Evolutionary conservation across 2,888 invertebrate genomes (phyloP), one percentile per base, ranked within the genome.

Genomic region (Tiliacea aurago): DNA sequence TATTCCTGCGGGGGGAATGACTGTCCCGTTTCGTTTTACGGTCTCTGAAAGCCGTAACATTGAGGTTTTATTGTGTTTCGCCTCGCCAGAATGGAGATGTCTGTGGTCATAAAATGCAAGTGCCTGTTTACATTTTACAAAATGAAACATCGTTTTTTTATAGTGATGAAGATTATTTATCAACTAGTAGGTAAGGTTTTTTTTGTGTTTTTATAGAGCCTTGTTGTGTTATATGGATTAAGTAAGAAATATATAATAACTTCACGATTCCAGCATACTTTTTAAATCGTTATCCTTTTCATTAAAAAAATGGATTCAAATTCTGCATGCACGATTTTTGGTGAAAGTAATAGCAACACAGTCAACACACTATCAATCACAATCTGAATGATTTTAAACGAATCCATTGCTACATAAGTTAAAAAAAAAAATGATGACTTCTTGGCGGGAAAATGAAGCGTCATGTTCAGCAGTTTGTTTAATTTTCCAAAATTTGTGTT

Each of bases 11-110:
- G 86, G 86, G 88, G 89, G 90, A 90, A 90, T 86, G 87, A 87
- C 86, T 82, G 84, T 85, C 86, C 88, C 91, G 90, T 90, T 91
- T 84, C 89, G 85, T 92, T 92, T 92, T 91, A 93, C 91, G 90
- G 85, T 78, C 86, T 63, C 71, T 84, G 86, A 83, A 80, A 87
- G 88, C 87, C 84, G 85, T 91, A 90, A 90, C 80, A 82, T 89
- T 79, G 81, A 80, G 75, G 85, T 89, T 92, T 93, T 91, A 90
- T 90, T 88, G 77, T 84, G 74, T 85, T 79, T 75, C 70, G 81
- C 78, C 61, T 74, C 76, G 81, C 75, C 81, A 86, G 80, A 89
- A 92, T 91, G 88, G 87, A 91, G 89, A 88, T 89, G 90, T 86
- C 81, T 81, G 64, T 76, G 85, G 77, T 87, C 87, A 85, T 90